Evolutionary conservation across 2,113 vertebrate genomes (phyloP).

Genomic region (Micronisus gabar): DNA sequence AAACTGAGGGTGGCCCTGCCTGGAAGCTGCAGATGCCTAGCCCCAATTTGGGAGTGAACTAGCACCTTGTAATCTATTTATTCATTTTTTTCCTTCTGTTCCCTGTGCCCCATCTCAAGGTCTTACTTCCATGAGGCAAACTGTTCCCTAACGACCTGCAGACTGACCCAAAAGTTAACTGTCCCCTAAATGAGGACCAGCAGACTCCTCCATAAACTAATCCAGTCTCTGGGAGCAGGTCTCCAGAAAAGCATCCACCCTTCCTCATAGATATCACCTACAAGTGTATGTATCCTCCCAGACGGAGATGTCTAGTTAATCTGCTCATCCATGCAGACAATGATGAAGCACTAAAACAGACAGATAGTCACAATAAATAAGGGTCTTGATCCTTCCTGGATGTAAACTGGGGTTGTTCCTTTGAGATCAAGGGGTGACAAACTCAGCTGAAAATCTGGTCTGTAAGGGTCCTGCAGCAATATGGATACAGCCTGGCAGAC

Average conservation of each 20-base stretch:
- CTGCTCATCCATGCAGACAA: neutral
- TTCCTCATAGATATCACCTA: neutral
- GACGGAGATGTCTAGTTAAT: neutral
- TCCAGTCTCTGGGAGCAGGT: neutral
- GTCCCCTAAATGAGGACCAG: neutral
- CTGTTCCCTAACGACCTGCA: neutral
- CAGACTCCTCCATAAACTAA: neutral
- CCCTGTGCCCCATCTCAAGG: neutral
- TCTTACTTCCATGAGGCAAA: neutral
- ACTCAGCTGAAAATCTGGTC: neutral
- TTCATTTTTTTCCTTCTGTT: neutral
- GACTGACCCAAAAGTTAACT: neutral
- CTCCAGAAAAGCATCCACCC: neutral
- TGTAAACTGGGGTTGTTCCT: neutral
- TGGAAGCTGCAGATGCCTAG: neutral
- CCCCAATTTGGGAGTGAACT: neutral
- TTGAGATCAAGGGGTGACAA: neutral
- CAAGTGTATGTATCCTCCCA: neutral
- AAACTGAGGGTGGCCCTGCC: neutral
- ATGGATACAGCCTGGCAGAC: neutral
- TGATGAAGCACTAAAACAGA: neutral
- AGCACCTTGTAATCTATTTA: neutral
- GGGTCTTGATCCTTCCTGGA: neutral
- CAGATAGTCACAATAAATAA: neutral
- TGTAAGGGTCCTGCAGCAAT: neutral